A percentile compares a stretch with the other conserved stretches of the same genome.
Evolutionary conservation across 2,113 vertebrate species (phyloP).

Genomic region (Xenotilapia caudafasciata): DNA sequence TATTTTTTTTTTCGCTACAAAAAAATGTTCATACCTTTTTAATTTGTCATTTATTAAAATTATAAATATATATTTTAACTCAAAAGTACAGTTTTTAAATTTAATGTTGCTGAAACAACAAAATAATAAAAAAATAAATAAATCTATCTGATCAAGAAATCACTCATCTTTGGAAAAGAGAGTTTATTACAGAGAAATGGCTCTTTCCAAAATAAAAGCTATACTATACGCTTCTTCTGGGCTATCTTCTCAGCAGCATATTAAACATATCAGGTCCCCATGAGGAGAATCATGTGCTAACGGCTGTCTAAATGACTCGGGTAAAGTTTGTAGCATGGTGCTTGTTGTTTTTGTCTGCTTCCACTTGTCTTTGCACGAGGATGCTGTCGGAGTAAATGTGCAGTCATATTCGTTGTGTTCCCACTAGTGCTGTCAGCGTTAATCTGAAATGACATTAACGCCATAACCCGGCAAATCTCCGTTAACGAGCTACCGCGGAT

Average conservation of each 20-base stretch:
- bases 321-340: no score
- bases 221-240: background rate
- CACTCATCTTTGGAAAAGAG: no score
- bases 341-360: no score
- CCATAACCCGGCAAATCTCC: rapidly evolving
- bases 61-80: background rate
- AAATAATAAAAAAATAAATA: background rate
- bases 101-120: background rate
- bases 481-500: no score
- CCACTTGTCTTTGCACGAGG: no score
- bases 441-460: rapidly evolving
- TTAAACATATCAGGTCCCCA: background rate
- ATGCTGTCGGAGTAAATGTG: rapidly evolving
- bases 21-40: background rate
- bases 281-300: background rate
- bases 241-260: background rate
- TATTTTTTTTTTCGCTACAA: rapidly evolving
- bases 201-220: background rate
- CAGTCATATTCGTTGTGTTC: no score
- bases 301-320: no score
- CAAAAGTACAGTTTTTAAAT: background rate
- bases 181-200: rapidly evolving
- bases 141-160: rapidly evolving
- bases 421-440: no score
- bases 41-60: background rate